Conservation (phyloP, 1,140 invertebrate species). For the Acyrthosiphon pisum region DNA sequence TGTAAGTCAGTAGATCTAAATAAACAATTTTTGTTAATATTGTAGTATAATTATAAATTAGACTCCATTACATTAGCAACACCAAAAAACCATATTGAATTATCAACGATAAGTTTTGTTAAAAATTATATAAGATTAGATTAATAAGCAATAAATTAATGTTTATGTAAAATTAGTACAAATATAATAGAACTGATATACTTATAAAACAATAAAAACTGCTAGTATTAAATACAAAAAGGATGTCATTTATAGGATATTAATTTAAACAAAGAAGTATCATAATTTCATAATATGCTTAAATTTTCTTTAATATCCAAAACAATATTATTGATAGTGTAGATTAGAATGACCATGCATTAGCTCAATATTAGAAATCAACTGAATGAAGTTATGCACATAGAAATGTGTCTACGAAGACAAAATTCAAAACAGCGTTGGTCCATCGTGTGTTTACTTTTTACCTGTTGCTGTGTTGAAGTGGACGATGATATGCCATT, state of each 20-base stretch:
- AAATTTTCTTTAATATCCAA: background rate
- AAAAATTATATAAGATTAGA: background rate
- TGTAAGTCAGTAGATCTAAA: background rate
- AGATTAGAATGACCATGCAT: constrained; percentile 43
- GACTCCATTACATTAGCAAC: background rate
- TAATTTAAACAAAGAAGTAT: background rate
- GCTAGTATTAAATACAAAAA: constrained; percentile 7
- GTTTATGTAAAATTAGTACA: background rate
- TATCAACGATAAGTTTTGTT: background rate
- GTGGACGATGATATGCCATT: constrained; percentile 63
- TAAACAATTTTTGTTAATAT: background rate
- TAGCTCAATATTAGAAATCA: constrained; percentile 33
- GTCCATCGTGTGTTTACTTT: constrained; percentile 29
- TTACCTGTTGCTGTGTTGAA: constrained; percentile 48
- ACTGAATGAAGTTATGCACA: constrained; percentile 29
- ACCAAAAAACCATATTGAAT: background rate
- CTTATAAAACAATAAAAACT: background rate
- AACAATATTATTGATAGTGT: background rate
- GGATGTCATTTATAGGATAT: background rate
- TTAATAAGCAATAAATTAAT: constrained; percentile 24
- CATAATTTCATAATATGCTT: background rate
- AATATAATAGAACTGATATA: background rate
- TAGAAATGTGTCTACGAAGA: constrained; percentile 19
- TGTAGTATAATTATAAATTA: constrained; percentile 15
- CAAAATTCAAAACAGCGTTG: constrained; percentile 44